Evolutionary conservation across 2,888 invertebrate genomes (phyloP).

Genomic region (Temnothorax unifasciatus): DNA sequence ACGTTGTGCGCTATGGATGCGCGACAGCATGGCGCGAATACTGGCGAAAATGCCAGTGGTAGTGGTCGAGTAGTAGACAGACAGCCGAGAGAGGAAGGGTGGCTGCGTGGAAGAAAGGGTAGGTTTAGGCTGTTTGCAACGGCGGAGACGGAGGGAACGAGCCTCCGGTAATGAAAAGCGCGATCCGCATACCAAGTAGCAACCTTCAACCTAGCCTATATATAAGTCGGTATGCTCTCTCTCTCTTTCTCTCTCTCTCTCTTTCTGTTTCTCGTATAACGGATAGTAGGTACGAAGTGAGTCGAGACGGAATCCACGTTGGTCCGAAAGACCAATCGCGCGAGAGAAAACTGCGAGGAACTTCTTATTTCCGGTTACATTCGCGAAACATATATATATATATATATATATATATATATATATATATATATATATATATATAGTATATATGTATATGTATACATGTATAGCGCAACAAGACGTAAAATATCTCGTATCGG

Average conservation of each 20-base stretch:
- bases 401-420: background rate
- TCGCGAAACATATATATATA: background rate
- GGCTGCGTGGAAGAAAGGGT: slow-evolving; percentile 77
- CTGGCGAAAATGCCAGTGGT: slow-evolving; percentile 44
- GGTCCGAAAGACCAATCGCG: slow-evolving; percentile 74
- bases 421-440: background rate
- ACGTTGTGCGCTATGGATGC: slow-evolving; percentile 38
- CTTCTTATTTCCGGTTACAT: slow-evolving; percentile 71
- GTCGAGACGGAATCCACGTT: slow-evolving; percentile 72
- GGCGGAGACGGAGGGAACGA: slow-evolving; percentile 82
- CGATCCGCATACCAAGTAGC: slow-evolving; percentile 89
- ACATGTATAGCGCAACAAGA: background rate
- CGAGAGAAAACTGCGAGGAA: slow-evolving; percentile 74
- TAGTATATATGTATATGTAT: too few species aligned
- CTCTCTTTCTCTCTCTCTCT: slow-evolving; percentile 63
- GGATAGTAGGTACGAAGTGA: slow-evolving; percentile 80
- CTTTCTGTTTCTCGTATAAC: slow-evolving; percentile 73
- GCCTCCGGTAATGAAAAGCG: slow-evolving; percentile 89
- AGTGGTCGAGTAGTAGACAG: slow-evolving; percentile 57
- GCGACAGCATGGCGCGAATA: slow-evolving; percentile 51
- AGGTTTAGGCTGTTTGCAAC: slow-evolving; percentile 86
- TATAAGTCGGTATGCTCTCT: slow-evolving; percentile 70
- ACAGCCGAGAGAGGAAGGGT: slow-evolving; percentile 72
- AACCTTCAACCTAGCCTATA: slow-evolving; percentile 82
- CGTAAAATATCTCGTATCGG: slow-evolving; percentile 23